Evolutionary conservation across 1,140 invertebrate species (phyloP).

Genomic region (Patella vulgata): DNA sequence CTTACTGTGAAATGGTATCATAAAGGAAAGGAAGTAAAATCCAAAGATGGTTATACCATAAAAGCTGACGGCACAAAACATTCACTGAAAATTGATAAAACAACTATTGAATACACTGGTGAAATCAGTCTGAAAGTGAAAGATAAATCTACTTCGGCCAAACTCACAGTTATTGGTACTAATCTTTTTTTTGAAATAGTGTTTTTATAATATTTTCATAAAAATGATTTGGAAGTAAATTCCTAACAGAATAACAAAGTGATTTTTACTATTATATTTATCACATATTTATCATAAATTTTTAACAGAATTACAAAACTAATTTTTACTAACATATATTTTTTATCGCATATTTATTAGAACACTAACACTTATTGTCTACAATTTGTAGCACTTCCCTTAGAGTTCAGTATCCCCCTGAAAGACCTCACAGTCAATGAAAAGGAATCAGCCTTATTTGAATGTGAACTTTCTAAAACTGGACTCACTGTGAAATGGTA

Average conservation of each 20-base stretch:
- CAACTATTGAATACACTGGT: conserved; percentile 79
- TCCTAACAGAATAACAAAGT: too few species aligned
- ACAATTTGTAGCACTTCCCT: conserved; percentile 42
- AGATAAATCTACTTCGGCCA: conserved; percentile 85
- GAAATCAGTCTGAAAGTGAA: conserved; percentile 82
- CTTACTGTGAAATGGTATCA: conserved; percentile 96
- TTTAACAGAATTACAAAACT: too few species aligned
- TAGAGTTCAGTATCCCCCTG: conserved; percentile 42
- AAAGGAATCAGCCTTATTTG: conserved; percentile 90
- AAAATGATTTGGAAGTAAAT: too few species aligned
- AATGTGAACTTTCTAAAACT: conserved; percentile 96
- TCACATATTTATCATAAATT: too few species aligned
- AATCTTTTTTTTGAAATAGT: too few species aligned
- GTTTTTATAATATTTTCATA: too few species aligned
- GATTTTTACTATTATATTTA: too few species aligned
- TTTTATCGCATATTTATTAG: conserved; percentile 26
- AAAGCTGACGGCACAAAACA: conserved; percentile 45
- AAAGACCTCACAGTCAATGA: conserved; percentile 46
- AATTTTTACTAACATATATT: conserved; percentile 7
- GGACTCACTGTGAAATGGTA: conserved; percentile 68
- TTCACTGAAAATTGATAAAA: conserved; percentile 79
- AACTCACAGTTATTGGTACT: conserved; percentile 84
- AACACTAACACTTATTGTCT: too few species aligned
- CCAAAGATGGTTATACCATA: conserved; percentile 31
- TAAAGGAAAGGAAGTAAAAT: conserved; percentile 70